Conservation (phyloP, 2,797 vertebrate genomes). For the Loris lydekkerianus region DNA sequence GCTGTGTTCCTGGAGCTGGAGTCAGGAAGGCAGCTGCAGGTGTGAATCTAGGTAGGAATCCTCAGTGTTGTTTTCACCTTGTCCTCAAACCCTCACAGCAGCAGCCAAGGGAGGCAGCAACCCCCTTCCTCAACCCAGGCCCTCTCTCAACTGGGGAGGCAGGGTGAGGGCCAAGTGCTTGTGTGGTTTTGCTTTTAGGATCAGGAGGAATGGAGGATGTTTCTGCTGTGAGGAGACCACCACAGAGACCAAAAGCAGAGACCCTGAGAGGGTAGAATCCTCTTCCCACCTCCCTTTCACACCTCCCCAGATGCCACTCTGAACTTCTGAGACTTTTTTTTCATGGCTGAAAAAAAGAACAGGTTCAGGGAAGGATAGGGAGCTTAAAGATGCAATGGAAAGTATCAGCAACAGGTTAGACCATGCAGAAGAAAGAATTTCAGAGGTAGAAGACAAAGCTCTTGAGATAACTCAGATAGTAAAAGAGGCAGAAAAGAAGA, state of each 20-base stretch:
- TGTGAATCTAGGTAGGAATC: too few species aligned
- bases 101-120: neutral
- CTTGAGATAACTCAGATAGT: too few species aligned
- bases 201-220: neutral
- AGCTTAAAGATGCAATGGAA: too few species aligned
- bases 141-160: neutral
- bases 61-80: neutral
- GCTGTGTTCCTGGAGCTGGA: neutral
- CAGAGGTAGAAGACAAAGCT: too few species aligned
- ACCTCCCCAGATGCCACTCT: neutral
- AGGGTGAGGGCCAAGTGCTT: neutral
- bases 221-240: neutral
- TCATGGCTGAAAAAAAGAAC: neutral
- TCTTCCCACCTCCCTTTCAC: neutral
- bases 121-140: neutral
- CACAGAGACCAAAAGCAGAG: constrained; percentile 26
- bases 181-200: constrained; percentile 28
- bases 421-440: too few species aligned
- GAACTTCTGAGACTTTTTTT: neutral
- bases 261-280: neutral
- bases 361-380: neutral
- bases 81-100: neutral
- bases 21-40: neutral
- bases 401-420: too few species aligned
- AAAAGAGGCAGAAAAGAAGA: too few species aligned